Percentiles rank a stretch among this genome's conserved stretches.
Conservation (phyloP, 2,888 invertebrate genomes). For the Odontothrips loti region DNA sequence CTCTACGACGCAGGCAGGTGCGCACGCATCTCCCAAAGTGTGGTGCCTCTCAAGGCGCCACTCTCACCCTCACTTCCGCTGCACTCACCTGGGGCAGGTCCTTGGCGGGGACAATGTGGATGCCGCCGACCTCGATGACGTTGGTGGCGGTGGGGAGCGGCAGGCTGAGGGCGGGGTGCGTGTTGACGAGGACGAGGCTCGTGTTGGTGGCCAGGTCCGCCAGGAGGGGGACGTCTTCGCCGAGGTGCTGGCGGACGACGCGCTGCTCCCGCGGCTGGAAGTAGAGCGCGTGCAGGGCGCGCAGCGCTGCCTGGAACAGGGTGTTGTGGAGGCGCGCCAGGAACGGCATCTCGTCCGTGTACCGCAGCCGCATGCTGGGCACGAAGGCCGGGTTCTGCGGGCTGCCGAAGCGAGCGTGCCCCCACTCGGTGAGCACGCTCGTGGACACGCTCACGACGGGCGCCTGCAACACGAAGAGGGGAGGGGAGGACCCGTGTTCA, state of each 20-base stretch:
- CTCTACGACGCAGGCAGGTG: no score
- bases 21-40: no score
- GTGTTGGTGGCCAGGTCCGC: conserved; percentile 54
- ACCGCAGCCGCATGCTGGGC: conserved; percentile 38
- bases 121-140: conserved; percentile 37
- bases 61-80: no score
- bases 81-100: conserved; percentile 37
- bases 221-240: conserved; percentile 53
- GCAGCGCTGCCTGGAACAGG: conserved; percentile 30
- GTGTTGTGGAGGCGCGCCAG: conserved; percentile 42
- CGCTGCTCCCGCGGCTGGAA: conserved; percentile 46
- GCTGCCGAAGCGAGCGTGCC: conserved; percentile 40
- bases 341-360: conserved; percentile 40
- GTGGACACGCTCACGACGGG: conserved; percentile 41
- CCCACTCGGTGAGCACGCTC: conserved; percentile 42
- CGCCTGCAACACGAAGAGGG: conserved; percentile 40
- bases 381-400: conserved; percentile 40
- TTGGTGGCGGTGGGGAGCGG: conserved; percentile 39
- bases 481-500: conserved; percentile 42
- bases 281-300: conserved; percentile 33
- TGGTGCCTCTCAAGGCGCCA: no score
- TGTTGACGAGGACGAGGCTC: conserved; percentile 57
- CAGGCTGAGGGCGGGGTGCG: conserved; percentile 58
- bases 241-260: conserved; percentile 49
- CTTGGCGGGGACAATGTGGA: conserved; percentile 35